Evolutionary conservation across 1,140 invertebrate genomes (phyloP).

Genomic region (Lordiphosa clarofinis): DNA sequence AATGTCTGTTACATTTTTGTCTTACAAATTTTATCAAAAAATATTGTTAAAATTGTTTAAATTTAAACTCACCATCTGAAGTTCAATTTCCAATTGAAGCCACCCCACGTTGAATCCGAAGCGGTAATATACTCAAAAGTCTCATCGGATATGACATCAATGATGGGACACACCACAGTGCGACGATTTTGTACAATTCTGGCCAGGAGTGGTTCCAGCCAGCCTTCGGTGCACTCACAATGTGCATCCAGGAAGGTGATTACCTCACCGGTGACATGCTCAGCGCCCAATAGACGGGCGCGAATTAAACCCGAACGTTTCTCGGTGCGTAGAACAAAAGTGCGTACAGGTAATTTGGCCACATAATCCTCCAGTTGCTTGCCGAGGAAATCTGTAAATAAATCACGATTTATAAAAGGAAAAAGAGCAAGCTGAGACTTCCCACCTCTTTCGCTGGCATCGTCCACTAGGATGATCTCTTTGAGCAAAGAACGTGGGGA

Average conservation of each 20-base stretch:
- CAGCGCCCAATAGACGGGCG: slow-evolving; percentile 94
- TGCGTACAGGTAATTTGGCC: slow-evolving; percentile 89
- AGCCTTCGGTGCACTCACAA: slow-evolving; percentile 96
- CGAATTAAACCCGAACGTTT: slow-evolving; percentile 96
- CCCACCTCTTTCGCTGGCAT: slow-evolving; percentile 95
- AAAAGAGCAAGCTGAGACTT: too few relatives aligned
- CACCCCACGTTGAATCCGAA: slow-evolving; percentile 97
- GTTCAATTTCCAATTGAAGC: slow-evolving; percentile 99
- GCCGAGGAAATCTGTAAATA: slow-evolving; percentile 87
- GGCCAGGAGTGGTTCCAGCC: slow-evolving; percentile 94
- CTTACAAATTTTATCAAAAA: too few relatives aligned
- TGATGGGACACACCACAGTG: slow-evolving; percentile 98
- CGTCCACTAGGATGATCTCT: slow-evolving; percentile 97
- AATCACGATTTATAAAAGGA: too few relatives aligned
- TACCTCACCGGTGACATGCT: slow-evolving; percentile 94
- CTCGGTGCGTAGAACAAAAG: slow-evolving; percentile 90
- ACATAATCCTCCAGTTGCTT: slow-evolving; percentile 94
- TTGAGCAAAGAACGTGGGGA: slow-evolving; percentile 92
- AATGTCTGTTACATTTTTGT: too few relatives aligned
- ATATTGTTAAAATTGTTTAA: too few relatives aligned
- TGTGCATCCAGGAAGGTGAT: slow-evolving; percentile 98
- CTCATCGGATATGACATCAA: slow-evolving; percentile 98
- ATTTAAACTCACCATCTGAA: slow-evolving; percentile 89
- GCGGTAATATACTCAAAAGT: slow-evolving; percentile 98
- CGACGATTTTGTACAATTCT: slow-evolving; percentile 95